phyloP scores from a whole-genome alignment of 1,140 invertebrate genomes.

The Hydropsyche tenuis region DNA sequence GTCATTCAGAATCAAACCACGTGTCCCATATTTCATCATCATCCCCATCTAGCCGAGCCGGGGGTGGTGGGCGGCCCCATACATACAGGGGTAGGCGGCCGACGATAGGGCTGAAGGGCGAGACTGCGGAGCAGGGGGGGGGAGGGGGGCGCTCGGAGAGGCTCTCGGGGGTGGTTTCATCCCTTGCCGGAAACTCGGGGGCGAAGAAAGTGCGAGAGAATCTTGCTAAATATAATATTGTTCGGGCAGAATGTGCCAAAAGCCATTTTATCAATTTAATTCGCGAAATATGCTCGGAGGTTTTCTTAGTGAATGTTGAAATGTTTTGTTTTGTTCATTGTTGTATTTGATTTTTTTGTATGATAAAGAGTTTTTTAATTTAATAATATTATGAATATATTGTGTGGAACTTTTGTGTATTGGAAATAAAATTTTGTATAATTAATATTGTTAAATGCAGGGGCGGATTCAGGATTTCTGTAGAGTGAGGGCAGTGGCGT shows the following conservation, averaged over 20 bases:
- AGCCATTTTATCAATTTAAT: constrained; percentile 12
- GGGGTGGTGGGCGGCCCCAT: constrained; percentile 2
- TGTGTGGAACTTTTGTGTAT: too few species aligned
- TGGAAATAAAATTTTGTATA: too few species aligned
- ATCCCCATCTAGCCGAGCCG: constrained; percentile 55
- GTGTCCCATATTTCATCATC: constrained; percentile 73
- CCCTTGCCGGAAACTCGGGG: constrained; percentile 37
- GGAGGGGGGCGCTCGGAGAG: not conserved
- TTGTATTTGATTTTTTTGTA: not conserved
- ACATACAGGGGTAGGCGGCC: not conserved
- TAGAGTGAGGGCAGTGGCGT: too few species aligned
- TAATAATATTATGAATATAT: too few species aligned
- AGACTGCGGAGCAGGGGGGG: not conserved
- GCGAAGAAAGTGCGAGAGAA: constrained; percentile 49
- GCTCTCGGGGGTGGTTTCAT: constrained; percentile 21
- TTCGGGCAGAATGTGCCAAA: constrained; percentile 20
- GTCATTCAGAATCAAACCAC: constrained; percentile 72
- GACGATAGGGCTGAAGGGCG: not conserved
- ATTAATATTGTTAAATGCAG: too few species aligned
- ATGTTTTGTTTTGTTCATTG: not conserved
- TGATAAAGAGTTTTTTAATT: too few species aligned
- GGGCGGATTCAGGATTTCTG: too few species aligned
- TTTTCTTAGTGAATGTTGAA: not conserved
- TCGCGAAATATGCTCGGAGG: not conserved
- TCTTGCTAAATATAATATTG: constrained; percentile 50